Base-by-base conservation (phyloP, 2,888 invertebrate species). In the Barypeithes pellucidus region DNA sequence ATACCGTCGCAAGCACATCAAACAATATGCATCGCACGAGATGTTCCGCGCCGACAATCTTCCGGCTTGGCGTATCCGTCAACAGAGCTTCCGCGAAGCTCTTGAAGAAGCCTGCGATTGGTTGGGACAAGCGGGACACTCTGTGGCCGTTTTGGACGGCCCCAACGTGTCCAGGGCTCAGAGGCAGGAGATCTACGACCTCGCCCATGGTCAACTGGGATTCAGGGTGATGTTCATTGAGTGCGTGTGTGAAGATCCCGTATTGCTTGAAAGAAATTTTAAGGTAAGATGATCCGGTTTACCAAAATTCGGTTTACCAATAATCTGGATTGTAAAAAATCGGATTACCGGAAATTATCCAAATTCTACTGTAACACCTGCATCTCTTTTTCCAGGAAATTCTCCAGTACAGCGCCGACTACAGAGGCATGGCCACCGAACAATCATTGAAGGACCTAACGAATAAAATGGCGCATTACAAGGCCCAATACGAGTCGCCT, bases 141-240 rank as follows among this genome's bases (percentile, higher is more conserved):
- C 81, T 12, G 81, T 86, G 4, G 85, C 84, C 60, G 95, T 98
- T 76, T 91, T 97, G 81, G 98, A 98, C 86, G 97, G 96, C 36
- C 97, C 97, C 18, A 95, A 97, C 86, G 95, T 96, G 45, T 95
- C 95, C 0, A 88, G 92, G 54, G 91, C 92, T 68, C 93, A 97
- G 76, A 90, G 97, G 24, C 89, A 93, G 77, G 91, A 94, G 82
- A 89, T 96, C 66, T 89, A 91, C 83, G 91, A 93, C 73, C 91
- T 94, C 82, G 92, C 94, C 77, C 88, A 90, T 75, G 88, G 90
- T 7, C 90, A 92, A 77, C 89, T 93, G 87, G 93, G 94, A 73
- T 95, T 93, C 86, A 92, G 95, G 81, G 91, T 97, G 72, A 92
- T 98, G 83, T 97, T 97, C 87, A 92, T 98, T 77, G 97, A 98